These are phyloP conservation scores for Mus musculus DNA, from an alignment of 2,113 vertebrate genomes.

Conservation along the genomic window GRCm39 chr7:90542501-90543000, in stretches of 20 bases:
- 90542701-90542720: not conserved
- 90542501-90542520: not conserved
- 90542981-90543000: slow-evolving; percentile 51
- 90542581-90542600: not conserved
- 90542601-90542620: not conserved
- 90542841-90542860: slow-evolving; percentile 8
- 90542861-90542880: slow-evolving; percentile 47
- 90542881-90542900: slow-evolving; percentile 24
- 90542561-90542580: not conserved
- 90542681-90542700: slow-evolving; percentile 46
- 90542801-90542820: slow-evolving; percentile 42
- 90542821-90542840: slow-evolving; percentile 29
- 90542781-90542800: slow-evolving; percentile 22
- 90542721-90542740: not conserved
- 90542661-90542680: slow-evolving; percentile 4
- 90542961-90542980: slow-evolving; percentile 57
- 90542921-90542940: slow-evolving; percentile 31
- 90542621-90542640: not conserved
- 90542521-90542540: not conserved
- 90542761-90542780: slow-evolving; percentile 49
- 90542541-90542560: not conserved
- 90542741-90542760: not conserved
- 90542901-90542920: slow-evolving; percentile 11
- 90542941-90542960: slow-evolving; percentile 44
- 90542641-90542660: not conserved